phyloP scores from a whole-genome alignment of 2,113 vertebrate genomes.

The Rhea americana region DNA sequence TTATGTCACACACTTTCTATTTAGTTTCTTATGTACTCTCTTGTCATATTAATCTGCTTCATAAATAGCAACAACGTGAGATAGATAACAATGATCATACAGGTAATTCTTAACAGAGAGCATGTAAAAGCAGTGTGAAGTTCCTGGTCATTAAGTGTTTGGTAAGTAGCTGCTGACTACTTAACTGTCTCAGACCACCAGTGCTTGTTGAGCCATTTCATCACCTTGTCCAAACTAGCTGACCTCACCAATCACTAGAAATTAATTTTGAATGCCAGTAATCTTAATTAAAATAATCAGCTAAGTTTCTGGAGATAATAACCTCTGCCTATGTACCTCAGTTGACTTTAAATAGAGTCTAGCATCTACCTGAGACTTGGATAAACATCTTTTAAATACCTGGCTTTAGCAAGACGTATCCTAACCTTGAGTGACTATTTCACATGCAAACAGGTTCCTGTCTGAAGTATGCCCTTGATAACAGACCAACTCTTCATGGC shows the following conservation, averaged over 20 bases:
- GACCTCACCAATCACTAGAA: not conserved
- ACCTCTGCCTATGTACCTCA: rapidly evolving
- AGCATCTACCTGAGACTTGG: not conserved
- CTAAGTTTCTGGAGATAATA: not conserved
- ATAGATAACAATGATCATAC: not conserved
- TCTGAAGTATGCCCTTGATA: not conserved
- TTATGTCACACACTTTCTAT: not conserved
- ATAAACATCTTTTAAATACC: not conserved
- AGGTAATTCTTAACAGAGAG: not conserved
- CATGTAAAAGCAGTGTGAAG: not conserved
- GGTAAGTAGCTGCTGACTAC: not conserved
- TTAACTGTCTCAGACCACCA: rapidly evolving
- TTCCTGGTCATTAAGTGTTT: not conserved
- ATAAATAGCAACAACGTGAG: not conserved
- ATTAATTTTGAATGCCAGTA: rapidly evolving
- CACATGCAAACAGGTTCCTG: not conserved
- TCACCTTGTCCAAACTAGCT: not conserved
- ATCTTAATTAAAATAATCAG: not conserved
- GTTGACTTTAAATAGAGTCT: not conserved
- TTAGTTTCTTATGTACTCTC: not conserved
- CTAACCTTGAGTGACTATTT: rapidly evolving
- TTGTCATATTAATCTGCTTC: not conserved
- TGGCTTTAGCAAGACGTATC: rapidly evolving
- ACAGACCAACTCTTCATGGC: not conserved
- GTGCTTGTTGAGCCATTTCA: not conserved